phyloP scores from a whole-genome alignment of 2,797 vertebrate species.

The Tenualosa ilisha region DNA sequence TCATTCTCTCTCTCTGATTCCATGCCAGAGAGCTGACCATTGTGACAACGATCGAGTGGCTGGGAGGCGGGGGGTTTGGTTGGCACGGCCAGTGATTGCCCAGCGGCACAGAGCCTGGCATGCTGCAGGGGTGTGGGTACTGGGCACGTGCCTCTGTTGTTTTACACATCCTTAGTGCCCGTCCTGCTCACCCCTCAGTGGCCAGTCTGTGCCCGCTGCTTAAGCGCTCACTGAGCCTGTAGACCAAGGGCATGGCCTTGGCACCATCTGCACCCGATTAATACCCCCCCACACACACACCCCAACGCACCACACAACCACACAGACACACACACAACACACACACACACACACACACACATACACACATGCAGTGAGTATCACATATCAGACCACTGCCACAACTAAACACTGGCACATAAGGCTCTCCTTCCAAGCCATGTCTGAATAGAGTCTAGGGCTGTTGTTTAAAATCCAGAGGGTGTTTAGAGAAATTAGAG shows the following conservation, averaged over 20 bases:
- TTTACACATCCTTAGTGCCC: neutral
- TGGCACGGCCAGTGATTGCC: neutral
- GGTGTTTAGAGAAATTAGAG: neutral
- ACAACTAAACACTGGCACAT: neutral
- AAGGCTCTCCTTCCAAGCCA: neutral
- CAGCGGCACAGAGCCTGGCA: neutral
- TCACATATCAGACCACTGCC: neutral
- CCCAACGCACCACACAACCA: no score
- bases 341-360: no score
- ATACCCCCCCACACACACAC: neutral
- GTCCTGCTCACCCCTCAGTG: neutral
- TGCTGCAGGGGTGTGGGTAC: neutral
- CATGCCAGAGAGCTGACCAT: neutral
- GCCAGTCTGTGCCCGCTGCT: neutral
- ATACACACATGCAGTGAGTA: neutral
- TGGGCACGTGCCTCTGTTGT: neutral
- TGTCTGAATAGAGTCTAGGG: neutral
- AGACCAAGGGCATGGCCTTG: slow-evolving; percentile 1
- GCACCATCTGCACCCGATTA: neutral
- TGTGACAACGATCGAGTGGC: no score
- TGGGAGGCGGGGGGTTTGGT: neutral
- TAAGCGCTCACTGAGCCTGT: neutral
- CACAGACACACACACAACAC: no score
- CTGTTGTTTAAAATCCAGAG: neutral
- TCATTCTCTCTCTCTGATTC: neutral